Evolutionary conservation across 2,797 vertebrate genomes (phyloP).

Genomic region (Podarcis siculus): DNA sequence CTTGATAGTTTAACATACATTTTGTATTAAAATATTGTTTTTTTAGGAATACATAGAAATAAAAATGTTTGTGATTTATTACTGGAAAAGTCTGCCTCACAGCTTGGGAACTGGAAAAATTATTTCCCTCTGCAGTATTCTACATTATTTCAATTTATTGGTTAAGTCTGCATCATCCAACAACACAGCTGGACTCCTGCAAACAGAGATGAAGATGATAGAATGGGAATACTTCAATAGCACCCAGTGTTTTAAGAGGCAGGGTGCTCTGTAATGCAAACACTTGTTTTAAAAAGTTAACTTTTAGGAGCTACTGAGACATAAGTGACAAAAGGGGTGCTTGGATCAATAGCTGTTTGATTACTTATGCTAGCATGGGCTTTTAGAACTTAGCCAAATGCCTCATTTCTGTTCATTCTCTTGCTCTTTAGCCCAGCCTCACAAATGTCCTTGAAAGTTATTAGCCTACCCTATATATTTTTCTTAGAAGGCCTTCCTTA

Average conservation of each 20-base stretch:
- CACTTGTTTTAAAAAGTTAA: background rate
- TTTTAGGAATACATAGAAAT: background rate
- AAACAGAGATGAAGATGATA: background rate
- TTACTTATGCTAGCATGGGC: background rate
- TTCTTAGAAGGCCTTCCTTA: background rate
- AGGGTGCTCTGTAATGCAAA: background rate
- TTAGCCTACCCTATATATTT: background rate
- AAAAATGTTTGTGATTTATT: background rate
- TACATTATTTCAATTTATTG: background rate
- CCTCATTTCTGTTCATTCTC: background rate
- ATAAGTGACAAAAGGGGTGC: background rate
- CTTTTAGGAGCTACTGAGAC: background rate
- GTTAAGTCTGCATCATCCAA: background rate
- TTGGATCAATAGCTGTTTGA: background rate
- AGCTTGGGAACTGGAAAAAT: background rate
- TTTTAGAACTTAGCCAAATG: background rate
- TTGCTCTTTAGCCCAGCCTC: background rate
- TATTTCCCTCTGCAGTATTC: background rate
- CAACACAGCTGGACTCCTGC: background rate
- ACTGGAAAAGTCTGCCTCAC: background rate
- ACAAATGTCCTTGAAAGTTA: background rate
- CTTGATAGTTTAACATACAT: background rate
- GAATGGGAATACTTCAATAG: background rate
- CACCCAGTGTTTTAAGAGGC: background rate
- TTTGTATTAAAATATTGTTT: background rate